Conservation (phyloP, 2,888 invertebrate species). For the Cephus pygmeus region DNA sequence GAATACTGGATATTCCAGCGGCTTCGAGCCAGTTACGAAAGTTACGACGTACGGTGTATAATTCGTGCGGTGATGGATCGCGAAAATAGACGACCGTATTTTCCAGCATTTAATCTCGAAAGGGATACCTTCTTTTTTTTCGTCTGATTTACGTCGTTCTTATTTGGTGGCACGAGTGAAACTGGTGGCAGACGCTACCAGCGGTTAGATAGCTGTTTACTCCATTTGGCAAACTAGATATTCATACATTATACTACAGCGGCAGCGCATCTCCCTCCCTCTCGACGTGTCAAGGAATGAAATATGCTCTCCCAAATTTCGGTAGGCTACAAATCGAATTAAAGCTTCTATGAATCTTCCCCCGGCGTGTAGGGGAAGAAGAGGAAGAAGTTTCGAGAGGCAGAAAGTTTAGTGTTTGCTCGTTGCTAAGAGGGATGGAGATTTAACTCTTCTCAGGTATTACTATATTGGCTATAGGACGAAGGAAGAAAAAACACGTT, state of each 20-base stretch:
- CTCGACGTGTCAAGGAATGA: conserved; percentile 27
- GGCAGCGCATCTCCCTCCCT: background rate
- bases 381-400: conserved; percentile 22
- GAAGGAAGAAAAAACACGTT: background rate
- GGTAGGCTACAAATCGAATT: conserved; percentile 48
- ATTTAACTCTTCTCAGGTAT: conserved; percentile 4
- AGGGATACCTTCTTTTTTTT: conserved; percentile 6
- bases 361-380: conserved; percentile 3
- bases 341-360: conserved; percentile 47
- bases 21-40: conserved; percentile 4
- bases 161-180: background rate
- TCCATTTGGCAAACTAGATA: conserved; percentile 40
- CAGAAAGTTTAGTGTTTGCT: conserved; percentile 21
- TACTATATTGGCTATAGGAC: background rate
- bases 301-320: conserved; percentile 42
- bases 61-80: conserved; percentile 17
- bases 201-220: conserved; percentile 26
- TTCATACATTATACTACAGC: conserved; percentile 8
- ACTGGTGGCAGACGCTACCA: conserved; percentile 2
- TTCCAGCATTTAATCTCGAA: conserved; percentile 7
- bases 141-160: conserved; percentile 20
- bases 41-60: conserved; percentile 5
- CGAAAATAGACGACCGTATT: conserved; percentile 20
- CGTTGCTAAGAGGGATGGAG: conserved; percentile 11
- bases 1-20: conserved; percentile 23